Evolutionary conservation across 2,888 invertebrate species (phyloP).

Genomic region (Rapana venosa): DNA sequence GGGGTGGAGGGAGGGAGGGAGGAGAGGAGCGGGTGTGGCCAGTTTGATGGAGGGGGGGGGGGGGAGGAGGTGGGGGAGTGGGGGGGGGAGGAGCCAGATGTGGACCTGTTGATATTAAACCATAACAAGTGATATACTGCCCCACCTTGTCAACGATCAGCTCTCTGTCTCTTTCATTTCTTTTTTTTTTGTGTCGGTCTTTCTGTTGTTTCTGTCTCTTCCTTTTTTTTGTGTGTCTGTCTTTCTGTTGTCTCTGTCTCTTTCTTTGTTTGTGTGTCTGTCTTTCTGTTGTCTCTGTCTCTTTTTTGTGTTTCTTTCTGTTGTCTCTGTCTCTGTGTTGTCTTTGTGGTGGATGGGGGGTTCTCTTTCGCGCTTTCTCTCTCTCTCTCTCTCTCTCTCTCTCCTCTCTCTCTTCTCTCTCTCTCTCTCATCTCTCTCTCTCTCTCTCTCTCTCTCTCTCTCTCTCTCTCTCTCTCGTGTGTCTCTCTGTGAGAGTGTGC

Average conservation of each 20-base stretch:
- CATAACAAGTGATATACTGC: too few species aligned
- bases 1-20: too few species aligned
- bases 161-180: background rate
- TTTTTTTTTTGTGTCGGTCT: background rate
- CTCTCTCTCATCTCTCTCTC: background rate
- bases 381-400: conserved; percentile 15
- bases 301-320: background rate
- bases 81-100: too few species aligned
- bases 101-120: too few species aligned
- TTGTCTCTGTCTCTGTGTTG: background rate
- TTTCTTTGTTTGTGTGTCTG: too few species aligned
- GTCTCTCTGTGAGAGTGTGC: background rate
- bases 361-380: background rate
- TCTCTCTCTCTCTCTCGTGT: background rate
- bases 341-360: too few species aligned
- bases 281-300: too few species aligned
- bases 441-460: too few species aligned
- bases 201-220: background rate
- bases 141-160: too few species aligned
- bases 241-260: background rate
- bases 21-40: too few species aligned
- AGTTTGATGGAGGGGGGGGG: too few species aligned
- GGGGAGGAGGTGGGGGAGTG: too few species aligned
- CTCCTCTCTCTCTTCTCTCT: background rate
- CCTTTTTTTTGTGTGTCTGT: background rate